A percentile compares a stretch with the other conserved stretches of the same genome.
These are phyloP conservation scores for Corythornis madagascariensis DNA, from an alignment of 2,113 vertebrate species.

Conservation along the genomic window DNA sequence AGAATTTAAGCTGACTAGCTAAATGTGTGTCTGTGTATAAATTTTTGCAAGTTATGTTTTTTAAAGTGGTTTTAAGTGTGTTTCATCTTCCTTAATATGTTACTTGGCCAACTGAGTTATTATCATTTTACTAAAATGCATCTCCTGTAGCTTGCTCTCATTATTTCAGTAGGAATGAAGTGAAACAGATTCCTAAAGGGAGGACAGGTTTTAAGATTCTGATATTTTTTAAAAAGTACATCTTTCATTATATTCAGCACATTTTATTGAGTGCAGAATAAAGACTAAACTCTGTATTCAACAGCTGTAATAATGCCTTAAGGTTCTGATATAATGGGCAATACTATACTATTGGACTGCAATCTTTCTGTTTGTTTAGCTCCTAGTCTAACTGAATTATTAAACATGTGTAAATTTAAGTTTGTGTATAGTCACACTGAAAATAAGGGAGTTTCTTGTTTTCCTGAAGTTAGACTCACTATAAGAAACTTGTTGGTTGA, in stretches of 20 bases:
- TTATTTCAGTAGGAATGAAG: background rate
- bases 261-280: background rate
- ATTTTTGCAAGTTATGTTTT: background rate
- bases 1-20: slow-evolving; percentile 17
- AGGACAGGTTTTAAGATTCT: background rate
- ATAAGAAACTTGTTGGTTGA: background rate
- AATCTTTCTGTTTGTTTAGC: background rate
- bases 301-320: background rate
- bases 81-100: background rate
- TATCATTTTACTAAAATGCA: background rate
- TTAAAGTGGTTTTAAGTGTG: background rate
- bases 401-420: background rate
- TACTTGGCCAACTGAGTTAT: slow-evolving; percentile 1
- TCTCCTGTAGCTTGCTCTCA: background rate
- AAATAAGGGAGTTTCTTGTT: background rate
- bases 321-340: background rate
- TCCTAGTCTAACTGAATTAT: background rate
- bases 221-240: background rate
- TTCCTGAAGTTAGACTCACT: background rate
- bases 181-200: background rate
- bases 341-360: background rate
- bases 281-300: background rate
- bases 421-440: background rate
- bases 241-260: background rate
- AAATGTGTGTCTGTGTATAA: background rate